phyloP scores from a whole-genome alignment of 1,140 invertebrate species.

The Drosophila sulfurigaster region DNA sequence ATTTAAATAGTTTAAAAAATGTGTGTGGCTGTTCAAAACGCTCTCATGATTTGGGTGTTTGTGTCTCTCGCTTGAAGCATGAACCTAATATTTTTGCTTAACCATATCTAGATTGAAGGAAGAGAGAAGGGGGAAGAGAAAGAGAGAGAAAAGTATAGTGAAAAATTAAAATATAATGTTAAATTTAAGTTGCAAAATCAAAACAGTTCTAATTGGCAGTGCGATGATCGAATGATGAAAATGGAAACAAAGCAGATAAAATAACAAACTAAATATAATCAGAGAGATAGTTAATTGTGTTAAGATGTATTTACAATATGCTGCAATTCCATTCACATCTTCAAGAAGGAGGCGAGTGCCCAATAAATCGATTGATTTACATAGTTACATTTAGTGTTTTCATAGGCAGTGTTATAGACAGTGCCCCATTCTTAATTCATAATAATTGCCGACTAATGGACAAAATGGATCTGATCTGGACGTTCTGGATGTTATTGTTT shows the following conservation, averaged over 20 bases:
- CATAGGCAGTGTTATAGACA: conserved; percentile 33
- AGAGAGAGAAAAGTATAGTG: conserved; percentile 54
- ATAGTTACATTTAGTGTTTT: conserved; percentile 19
- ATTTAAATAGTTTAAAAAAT: conserved; percentile 24
- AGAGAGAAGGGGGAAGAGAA: conserved; percentile 43
- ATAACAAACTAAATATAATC: background rate
- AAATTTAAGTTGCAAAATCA: conserved; percentile 12
- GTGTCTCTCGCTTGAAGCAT: conserved; percentile 62
- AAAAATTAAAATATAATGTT: conserved; percentile 41
- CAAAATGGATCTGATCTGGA: conserved; percentile 21
- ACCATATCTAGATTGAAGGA: conserved; percentile 71
- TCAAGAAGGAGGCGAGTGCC: background rate
- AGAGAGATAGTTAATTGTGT: background rate
- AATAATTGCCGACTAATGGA: background rate
- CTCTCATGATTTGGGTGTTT: conserved; percentile 44
- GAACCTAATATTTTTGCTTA: conserved; percentile 78
- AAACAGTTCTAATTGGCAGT: conserved; percentile 48
- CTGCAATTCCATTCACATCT: background rate
- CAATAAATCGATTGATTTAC: conserved; percentile 10
- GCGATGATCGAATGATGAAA: conserved; percentile 23
- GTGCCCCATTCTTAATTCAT: conserved; percentile 10
- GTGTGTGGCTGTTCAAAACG: conserved; percentile 59
- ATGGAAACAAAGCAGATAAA: conserved; percentile 3
- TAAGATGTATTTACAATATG: conserved; percentile 32
- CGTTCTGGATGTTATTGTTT: conserved; percentile 17